These are phyloP conservation scores for Plotosus lineatus DNA, from an alignment of 2,113 vertebrate species.

Conservation along the genomic window DNA sequence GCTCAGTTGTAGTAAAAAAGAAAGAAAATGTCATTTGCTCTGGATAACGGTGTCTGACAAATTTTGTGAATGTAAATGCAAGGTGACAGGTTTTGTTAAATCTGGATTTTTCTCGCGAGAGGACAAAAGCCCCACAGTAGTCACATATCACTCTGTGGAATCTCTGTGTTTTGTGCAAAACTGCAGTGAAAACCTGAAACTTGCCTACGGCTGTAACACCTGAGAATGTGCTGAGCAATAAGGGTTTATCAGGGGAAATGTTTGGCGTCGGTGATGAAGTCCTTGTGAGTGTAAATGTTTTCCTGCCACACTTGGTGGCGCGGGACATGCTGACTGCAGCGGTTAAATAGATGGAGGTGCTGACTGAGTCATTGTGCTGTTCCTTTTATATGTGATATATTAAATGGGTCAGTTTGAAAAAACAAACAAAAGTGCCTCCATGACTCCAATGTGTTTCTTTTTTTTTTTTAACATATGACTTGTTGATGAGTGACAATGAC, in stretches of 20 bases:
- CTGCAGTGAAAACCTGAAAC: too few relatives aligned
- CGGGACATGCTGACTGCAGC: not conserved
- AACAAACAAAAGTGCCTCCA: too few relatives aligned
- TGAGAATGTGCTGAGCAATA: not conserved
- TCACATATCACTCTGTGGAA: too few relatives aligned
- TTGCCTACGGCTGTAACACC: not conserved
- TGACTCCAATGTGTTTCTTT: not conserved
- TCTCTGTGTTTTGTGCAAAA: too few relatives aligned
- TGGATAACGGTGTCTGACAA: too few relatives aligned
- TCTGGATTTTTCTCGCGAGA: too few relatives aligned
- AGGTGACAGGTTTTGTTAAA: too few relatives aligned
- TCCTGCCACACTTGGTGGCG: not conserved
- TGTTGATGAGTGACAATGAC: not conserved
- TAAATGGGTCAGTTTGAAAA: too few relatives aligned
- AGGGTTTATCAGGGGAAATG: not conserved
- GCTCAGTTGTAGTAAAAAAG: too few relatives aligned
- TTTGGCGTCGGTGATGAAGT: not conserved
- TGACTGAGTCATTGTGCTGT: not conserved
- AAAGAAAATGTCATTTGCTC: too few relatives aligned
- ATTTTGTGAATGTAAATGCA: too few relatives aligned
- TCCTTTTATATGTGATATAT: conserved; percentile 23
- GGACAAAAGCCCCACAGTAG: too few relatives aligned
- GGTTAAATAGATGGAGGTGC: not conserved
- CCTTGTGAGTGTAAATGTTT: not conserved
- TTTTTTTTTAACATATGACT: not conserved